phyloP scores from a whole-genome alignment of 2,888 invertebrate species.

The Philereme transversata region DNA sequence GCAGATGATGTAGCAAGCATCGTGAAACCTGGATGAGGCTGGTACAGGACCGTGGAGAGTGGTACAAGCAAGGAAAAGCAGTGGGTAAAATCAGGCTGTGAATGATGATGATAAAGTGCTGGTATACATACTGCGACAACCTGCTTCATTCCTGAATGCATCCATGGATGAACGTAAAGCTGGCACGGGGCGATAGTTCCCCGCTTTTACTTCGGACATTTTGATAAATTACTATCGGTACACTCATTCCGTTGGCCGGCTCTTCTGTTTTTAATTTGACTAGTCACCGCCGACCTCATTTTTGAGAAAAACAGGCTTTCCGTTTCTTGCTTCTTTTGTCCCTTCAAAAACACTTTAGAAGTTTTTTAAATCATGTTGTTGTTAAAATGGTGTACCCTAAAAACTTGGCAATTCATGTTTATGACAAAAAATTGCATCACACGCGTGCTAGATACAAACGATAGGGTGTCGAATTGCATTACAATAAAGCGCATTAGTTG shows the following conservation, averaged over 20 bases:
- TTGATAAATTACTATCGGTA: slow-evolving; percentile 76
- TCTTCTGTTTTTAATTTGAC: slow-evolving; percentile 67
- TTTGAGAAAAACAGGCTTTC: slow-evolving; percentile 60
- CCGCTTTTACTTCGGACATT: slow-evolving; percentile 55
- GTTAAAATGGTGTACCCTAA: background rate
- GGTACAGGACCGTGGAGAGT: too few species aligned
- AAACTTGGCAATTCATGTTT: background rate
- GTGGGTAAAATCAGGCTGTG: too few species aligned
- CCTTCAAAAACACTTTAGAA: slow-evolving; percentile 14
- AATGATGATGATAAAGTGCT: too few species aligned
- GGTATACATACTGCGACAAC: too few species aligned
- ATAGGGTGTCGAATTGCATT: slow-evolving; percentile 40
- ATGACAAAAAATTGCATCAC: slow-evolving; percentile 1
- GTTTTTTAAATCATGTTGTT: slow-evolving; percentile 19
- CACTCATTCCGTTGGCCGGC: slow-evolving; percentile 61
- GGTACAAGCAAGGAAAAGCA: too few species aligned
- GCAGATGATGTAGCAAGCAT: too few species aligned
- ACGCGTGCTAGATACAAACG: slow-evolving; percentile 44
- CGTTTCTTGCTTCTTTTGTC: slow-evolving; percentile 51
- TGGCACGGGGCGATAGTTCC: slow-evolving; percentile 48
- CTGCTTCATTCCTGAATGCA: background rate
- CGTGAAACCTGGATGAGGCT: too few species aligned
- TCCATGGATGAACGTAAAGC: slow-evolving; percentile 48
- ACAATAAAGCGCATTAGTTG: slow-evolving; percentile 51
- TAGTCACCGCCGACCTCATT: slow-evolving; percentile 63